A percentile compares a stretch with the other conserved stretches of the same genome.
Evolutionary conservation across 2,797 vertebrate genomes (phyloP).

Genomic region (Xiphorhynchus erythropygius): DNA sequence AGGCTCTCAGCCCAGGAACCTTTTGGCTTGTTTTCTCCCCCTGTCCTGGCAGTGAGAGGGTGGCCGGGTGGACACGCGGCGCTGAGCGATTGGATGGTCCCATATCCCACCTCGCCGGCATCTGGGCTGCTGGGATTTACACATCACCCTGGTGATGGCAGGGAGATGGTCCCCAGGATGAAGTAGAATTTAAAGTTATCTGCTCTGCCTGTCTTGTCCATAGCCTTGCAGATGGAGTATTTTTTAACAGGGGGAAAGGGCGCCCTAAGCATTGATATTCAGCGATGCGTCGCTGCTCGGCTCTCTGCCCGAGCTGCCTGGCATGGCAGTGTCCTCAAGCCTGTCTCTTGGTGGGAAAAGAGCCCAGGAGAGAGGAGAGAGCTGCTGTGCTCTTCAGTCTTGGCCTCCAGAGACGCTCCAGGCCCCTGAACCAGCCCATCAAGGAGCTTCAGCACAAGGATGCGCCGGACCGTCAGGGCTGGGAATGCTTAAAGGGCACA

Average conservation of each 20-base stretch:
- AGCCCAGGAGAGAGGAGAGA: background rate
- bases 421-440: background rate
- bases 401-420: background rate
- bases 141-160: background rate
- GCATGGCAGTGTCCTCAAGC: background rate
- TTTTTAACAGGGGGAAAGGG: background rate
- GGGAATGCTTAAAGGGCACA: background rate
- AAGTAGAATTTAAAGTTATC: conserved; percentile 1
- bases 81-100: rapidly evolving
- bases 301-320: background rate
- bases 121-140: background rate
- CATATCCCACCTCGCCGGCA: rapidly evolving
- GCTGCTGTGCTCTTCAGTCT: background rate
- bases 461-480: rapidly evolving
- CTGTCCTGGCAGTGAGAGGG: rapidly evolving
- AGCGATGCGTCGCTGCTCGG: background rate
- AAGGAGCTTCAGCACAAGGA: background rate
- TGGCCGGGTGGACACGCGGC: rapidly evolving
- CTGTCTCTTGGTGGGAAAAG: background rate
- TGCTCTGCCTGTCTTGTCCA: background rate
- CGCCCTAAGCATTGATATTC: background rate
- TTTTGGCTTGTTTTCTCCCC: background rate
- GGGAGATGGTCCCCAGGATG: background rate
- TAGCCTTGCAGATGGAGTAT: background rate
- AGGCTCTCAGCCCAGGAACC: rapidly evolving